Evolutionary conservation across 2,888 invertebrate species (phyloP), one percentile per base, ranked within the genome.

Genomic region (Vandiemenella viatica): DNA sequence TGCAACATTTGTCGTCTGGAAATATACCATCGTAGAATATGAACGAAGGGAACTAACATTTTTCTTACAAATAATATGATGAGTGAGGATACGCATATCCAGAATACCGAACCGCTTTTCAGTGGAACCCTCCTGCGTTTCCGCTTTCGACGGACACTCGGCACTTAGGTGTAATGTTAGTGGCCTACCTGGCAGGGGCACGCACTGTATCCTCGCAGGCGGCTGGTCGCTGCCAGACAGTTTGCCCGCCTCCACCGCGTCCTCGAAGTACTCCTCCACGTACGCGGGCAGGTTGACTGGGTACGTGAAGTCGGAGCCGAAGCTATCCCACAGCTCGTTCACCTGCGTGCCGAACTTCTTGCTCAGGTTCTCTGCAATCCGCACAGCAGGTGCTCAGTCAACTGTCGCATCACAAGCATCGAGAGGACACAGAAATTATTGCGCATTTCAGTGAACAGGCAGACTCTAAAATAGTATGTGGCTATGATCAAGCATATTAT

Each of bases 171-270:
- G 16, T 37, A 16, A 45, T 13, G 10, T 32, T 23, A 18, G 22
- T 16, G 37, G 58, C 61, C 41, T 58, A 76, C 85, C 87, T 3
- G 91, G 91, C 62, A 83, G 74, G 8, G 91, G 92, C 57, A 86
- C 69, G 63, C 91, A 91, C 58, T 83, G 82, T 52, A 81, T 76
- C 54, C 67, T 69, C 40, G 74, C 73, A 32, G 63, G 61, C 54
- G 59, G 58, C 41, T 60, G 53, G 52, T 62, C 61, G 55, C 58
- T 61, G n/a, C 53, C 56, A 3, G 53, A 53, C 18, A 53, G 42
- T 6, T 52, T 44, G 45, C 65, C 63, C 38, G 63, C 64, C 37
- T 74, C 73, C n/a, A n/a, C n/a, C 55, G 75, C 73, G 55, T 80
- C 79, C 59, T 81, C 81, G 50, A 79, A 76, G 59, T 83, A 83